Evolutionary conservation across 2,888 invertebrate genomes (phyloP), one percentile per base, ranked within the genome.

Genomic region (Pristionchus exspectatus): DNA sequence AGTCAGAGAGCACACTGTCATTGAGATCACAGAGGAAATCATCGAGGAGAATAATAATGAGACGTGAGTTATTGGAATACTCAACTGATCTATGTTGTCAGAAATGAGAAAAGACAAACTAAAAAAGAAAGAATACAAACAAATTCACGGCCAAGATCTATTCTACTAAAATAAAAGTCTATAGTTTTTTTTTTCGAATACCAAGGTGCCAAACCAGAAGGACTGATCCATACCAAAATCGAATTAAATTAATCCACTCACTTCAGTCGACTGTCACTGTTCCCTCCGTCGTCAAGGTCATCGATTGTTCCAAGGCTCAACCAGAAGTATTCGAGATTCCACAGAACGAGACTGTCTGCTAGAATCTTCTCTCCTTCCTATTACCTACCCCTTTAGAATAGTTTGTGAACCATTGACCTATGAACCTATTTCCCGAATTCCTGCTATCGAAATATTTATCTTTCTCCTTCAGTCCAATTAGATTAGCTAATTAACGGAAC

Each of bases 11-110:
- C 16, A 24, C 21, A 38, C 38, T 18, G 81, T 81, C 50, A 74
- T 88, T 44, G 87, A 88, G 74, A 88, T 88, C 21, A 74, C 74
- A 1, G 87, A 88, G n/a, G 87, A 88, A 59, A 54, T 88, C 56
- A 56, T 88, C 27, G 74, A 56, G 87, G 87, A 87, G 24, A 59
- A 81, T 33, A 66, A 87, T 38, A 87, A 59, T 18, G 44, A 27
- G 63, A 63, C 24, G 81, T 81, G 50, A 81, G 81, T 54, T 7
- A 69, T 27, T 27, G n/a, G 27, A 50, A 50, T 50, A 9, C 9
- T 50, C 10, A 50, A 44, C 3, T 9, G 44, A 21, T 56, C 56
- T 56, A 2, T 18, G 59, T 18, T 59, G 21, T 4, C 21, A 21
- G 59, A 59, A 59, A 59, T 16, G 59, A 59, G 54, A 54, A 54